Conservation (phyloP, 2,888 invertebrate species). For the Rotaria magnacalcarata region DNA sequence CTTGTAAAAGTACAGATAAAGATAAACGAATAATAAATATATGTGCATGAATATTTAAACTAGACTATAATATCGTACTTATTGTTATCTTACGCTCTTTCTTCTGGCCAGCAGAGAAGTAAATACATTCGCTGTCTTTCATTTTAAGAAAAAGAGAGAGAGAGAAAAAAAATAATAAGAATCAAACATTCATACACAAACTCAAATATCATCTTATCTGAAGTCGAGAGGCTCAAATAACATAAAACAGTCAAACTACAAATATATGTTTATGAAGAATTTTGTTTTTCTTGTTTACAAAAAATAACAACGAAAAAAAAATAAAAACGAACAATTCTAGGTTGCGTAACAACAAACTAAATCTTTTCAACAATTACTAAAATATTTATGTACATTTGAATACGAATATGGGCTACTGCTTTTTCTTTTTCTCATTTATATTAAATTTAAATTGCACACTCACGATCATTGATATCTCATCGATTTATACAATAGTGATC, state of each 20-base stretch:
- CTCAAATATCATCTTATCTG: not conserved
- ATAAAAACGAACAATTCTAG: not conserved
- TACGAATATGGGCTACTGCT: not conserved
- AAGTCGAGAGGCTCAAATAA: not conserved
- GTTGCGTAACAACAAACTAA: not conserved
- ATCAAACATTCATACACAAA: not conserved
- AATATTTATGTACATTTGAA: not conserved
- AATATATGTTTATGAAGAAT: not conserved
- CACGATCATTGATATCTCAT: not conserved
- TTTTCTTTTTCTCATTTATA: conserved; percentile 4
- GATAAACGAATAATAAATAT: not conserved
- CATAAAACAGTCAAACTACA: not conserved
- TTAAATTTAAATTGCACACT: not conserved
- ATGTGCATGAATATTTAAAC: not conserved
- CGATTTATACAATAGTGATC: not conserved
- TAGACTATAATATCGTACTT: not conserved
- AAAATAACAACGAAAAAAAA: not conserved
- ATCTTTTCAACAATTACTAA: not conserved
- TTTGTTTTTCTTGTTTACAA: not conserved
- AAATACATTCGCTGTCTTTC: not conserved
- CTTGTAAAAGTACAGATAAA: not conserved
- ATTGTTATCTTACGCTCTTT: not conserved
- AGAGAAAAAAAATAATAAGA: not conserved
- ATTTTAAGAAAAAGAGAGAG: not conserved
- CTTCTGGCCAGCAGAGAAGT: conserved; percentile 5